These are phyloP conservation scores for Ectemnius continuus DNA, from an alignment of 2,888 invertebrate genomes.

Conservation along the genomic window DNA sequence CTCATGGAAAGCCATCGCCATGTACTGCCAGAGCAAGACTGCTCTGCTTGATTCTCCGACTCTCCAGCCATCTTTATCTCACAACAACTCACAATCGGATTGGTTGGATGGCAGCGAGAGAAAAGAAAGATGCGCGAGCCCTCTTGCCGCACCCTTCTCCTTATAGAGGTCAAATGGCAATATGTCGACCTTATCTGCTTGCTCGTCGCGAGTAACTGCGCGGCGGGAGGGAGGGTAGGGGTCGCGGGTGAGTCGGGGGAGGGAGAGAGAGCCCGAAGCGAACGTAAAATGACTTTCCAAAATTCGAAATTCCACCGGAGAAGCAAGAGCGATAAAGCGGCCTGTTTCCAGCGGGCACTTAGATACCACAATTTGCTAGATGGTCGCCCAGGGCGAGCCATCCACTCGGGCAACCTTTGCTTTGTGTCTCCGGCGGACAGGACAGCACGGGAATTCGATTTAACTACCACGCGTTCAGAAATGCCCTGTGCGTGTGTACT, in stretches of 20 bases:
- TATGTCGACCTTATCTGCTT: slow-evolving; percentile 2
- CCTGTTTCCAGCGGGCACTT: slow-evolving; percentile 64
- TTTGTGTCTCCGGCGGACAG: slow-evolving; percentile 69
- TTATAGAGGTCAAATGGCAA: slow-evolving; percentile 13
- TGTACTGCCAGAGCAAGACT: slow-evolving; percentile 68
- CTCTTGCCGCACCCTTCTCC: no score
- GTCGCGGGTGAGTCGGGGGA: slow-evolving; percentile 73
- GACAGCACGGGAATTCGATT: slow-evolving; percentile 70
- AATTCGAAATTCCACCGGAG: slow-evolving; percentile 62
- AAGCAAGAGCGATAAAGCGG: slow-evolving; percentile 60
- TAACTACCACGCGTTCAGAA: slow-evolving; percentile 63
- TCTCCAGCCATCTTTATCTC: background rate
- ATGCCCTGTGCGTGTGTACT: slow-evolving; percentile 51
- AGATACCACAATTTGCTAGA: slow-evolving; percentile 70
- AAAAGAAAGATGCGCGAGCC: no score
- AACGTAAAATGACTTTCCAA: slow-evolving; percentile 59
- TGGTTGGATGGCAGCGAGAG: background rate
- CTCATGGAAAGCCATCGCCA: slow-evolving; percentile 75
- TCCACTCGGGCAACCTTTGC: slow-evolving; percentile 68
- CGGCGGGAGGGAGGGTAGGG: slow-evolving; percentile 62
- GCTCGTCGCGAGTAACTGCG: no score
- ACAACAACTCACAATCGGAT: background rate
- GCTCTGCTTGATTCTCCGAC: slow-evolving; percentile 27
- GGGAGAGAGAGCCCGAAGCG: slow-evolving; percentile 37
- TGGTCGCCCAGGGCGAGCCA: slow-evolving; percentile 67